A percentile compares a stretch with the other conserved stretches of the same genome.
These are phyloP conservation scores for Cataglyphis albicans DNA, from an alignment of 2,888 invertebrate genomes.

Conservation along the genomic window DNA sequence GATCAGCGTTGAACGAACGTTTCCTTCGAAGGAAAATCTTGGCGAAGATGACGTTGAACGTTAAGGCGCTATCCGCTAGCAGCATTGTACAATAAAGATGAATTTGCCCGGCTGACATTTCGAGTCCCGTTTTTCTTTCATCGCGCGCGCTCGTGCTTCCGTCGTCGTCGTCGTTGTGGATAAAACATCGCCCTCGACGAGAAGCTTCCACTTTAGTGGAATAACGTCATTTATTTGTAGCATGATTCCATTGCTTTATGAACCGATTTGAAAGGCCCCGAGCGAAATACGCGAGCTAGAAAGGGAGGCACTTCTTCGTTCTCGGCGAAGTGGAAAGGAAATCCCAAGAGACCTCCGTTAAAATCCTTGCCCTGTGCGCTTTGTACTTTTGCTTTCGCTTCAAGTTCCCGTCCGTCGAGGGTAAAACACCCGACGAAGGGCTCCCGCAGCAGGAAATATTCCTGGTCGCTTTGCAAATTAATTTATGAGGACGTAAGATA, in stretches of 20 bases:
- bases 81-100: conserved; percentile 31
- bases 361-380: conserved; percentile 51
- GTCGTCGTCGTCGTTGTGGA: conserved; percentile 46
- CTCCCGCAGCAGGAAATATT: conserved; percentile 43
- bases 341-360: conserved; percentile 48
- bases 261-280: conserved; percentile 47
- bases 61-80: not conserved
- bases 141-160: conserved; percentile 1
- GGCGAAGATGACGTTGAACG: conserved; percentile 43
- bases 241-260: conserved; percentile 53
- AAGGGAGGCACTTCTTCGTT: conserved; percentile 17
- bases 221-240: conserved; percentile 57
- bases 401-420: conserved; percentile 36
- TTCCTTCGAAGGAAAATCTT: conserved; percentile 42
- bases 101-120: conserved; percentile 44
- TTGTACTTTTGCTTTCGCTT: conserved; percentile 54
- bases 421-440: conserved; percentile 35
- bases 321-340: conserved; percentile 33
- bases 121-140: conserved; percentile 46
- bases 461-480: conserved; percentile 50
- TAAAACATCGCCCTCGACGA: conserved; percentile 46
- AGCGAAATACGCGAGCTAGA: conserved; percentile 8
- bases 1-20: conserved; percentile 30
- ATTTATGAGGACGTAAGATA: conserved; percentile 54
- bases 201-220: conserved; percentile 52